Conservation (phyloP, 2,888 invertebrate genomes). For the Hyalella azteca region DNA sequence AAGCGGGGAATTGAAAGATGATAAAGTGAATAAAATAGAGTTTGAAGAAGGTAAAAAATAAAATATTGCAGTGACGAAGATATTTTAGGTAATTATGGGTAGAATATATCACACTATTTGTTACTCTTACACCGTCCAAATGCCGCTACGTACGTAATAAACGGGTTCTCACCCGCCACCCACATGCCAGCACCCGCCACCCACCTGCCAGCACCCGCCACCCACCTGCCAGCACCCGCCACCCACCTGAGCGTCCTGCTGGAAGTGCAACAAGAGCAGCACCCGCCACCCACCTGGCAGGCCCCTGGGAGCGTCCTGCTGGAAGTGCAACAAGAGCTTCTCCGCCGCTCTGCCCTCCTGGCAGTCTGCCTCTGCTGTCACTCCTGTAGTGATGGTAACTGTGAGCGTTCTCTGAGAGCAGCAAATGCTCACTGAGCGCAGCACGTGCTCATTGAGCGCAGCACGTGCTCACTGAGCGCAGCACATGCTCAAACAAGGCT, state of each 20-base stretch:
- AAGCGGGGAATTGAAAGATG: neutral
- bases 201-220: too few relatives aligned
- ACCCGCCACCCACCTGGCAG: neutral
- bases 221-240: neutral
- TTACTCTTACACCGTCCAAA: too few relatives aligned
- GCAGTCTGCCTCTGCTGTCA: neutral
- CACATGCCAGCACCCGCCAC: too few relatives aligned
- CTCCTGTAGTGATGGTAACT: neutral
- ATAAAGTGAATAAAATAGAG: neutral
- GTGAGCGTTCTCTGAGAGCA: too few relatives aligned
- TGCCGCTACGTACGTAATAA: too few relatives aligned
- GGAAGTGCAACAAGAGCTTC: neutral
- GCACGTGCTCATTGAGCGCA: too few relatives aligned
- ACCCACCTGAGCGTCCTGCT: neutral
- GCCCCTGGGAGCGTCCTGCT: neutral
- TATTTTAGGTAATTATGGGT: neutral
- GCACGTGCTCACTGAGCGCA: too few relatives aligned
- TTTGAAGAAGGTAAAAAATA: neutral
- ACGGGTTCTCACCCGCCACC: too few relatives aligned
- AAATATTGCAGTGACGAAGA: too few relatives aligned
- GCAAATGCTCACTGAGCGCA: too few relatives aligned
- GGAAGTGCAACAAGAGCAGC: slow-evolving; percentile 17
- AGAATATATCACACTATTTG: too few relatives aligned
- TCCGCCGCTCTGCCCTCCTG: neutral
- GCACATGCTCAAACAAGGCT: too few relatives aligned